Evolutionary conservation across 1,140 invertebrate species (phyloP).

Genomic region (Cyrtorhinus lividipennis): DNA sequence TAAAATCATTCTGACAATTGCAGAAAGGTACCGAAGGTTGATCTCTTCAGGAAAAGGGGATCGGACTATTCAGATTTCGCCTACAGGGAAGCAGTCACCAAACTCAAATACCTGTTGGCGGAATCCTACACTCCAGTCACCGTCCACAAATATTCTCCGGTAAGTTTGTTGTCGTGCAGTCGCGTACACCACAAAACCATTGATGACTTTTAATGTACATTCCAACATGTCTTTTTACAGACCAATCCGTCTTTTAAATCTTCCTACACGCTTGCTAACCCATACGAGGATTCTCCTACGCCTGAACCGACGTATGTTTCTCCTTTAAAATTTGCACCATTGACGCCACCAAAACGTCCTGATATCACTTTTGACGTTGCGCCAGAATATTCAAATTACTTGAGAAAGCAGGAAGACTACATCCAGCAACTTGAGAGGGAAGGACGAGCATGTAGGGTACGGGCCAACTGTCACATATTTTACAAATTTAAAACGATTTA

Average conservation of each 20-base stretch:
- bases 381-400: slow-evolving; percentile 49
- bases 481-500: neutral
- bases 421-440: slow-evolving; percentile 68
- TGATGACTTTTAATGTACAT: neutral
- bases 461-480: too few relatives aligned
- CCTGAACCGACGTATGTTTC: neutral
- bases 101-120: slow-evolving; percentile 55
- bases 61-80: slow-evolving; percentile 61
- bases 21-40: slow-evolving; percentile 23
- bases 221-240: neutral
- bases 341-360: slow-evolving; percentile 7
- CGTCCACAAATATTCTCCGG: slow-evolving; percentile 18
- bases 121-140: slow-evolving; percentile 48
- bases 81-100: slow-evolving; percentile 63
- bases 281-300: neutral
- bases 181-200: neutral
- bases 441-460: slow-evolving; percentile 56
- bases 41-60: slow-evolving; percentile 26
- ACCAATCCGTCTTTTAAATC: neutral
- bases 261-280: neutral
- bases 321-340: neutral
- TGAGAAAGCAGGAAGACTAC: slow-evolving; percentile 68
- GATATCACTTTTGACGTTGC: slow-evolving; percentile 24
- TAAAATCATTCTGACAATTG: too few relatives aligned
- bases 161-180: slow-evolving; percentile 13